phyloP scores from a whole-genome alignment of 1,140 invertebrate species.

The Eurosta solidaginis region DNA sequence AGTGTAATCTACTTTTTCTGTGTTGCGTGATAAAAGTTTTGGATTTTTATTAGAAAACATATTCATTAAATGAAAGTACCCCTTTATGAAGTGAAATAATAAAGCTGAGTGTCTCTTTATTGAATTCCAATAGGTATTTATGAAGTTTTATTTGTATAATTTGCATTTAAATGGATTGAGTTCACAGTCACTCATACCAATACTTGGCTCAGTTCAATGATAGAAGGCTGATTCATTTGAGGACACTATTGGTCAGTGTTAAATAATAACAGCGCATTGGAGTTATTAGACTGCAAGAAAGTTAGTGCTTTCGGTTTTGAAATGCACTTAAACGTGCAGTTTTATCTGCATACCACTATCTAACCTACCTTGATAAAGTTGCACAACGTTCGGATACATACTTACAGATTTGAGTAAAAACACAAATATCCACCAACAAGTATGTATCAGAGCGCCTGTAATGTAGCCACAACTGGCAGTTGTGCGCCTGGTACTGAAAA shows the following conservation, averaged over 20 bases:
- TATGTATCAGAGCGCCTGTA: constrained; percentile 71
- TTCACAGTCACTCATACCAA: not conserved
- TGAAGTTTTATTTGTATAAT: not conserved
- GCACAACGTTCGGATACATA: no score
- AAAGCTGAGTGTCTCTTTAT: not conserved
- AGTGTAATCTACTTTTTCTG: constrained; percentile 12
- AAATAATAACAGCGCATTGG: not conserved
- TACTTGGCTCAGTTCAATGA: not conserved
- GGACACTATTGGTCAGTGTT: not conserved
- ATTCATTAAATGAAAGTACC: not conserved
- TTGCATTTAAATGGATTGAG: constrained; percentile 9
- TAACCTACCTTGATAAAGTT: no score
- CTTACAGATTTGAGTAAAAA: no score
- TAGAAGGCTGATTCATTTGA: constrained; percentile 20
- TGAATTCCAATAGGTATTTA: not conserved
- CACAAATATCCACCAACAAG: constrained; percentile 4
- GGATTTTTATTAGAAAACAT: not conserved
- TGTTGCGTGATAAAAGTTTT: constrained; percentile 17
- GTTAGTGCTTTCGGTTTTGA: no score
- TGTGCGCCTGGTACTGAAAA: constrained; percentile 61
- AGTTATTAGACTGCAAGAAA: no score
- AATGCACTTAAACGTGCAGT: not conserved
- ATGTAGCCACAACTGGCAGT: constrained; percentile 64
- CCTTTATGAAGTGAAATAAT: not conserved
- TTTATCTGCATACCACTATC: not conserved